Conservation (phyloP, 2,888 invertebrate genomes). For the Stomorhina lunata region DNA sequence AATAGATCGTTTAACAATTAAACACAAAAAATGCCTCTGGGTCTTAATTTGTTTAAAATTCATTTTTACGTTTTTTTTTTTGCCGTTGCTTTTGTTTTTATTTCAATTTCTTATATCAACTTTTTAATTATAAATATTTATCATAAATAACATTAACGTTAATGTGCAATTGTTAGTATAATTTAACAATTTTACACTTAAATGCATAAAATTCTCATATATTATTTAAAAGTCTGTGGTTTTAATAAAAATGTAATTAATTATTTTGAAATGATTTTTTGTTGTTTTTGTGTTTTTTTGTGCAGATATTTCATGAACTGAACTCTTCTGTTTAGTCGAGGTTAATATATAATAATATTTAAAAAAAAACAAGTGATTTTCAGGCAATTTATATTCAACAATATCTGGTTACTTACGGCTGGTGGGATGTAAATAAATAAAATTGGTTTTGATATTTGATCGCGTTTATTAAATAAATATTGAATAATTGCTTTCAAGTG, state of each 20-base stretch:
- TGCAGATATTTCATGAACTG: too few relatives aligned
- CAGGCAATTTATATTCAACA: too few relatives aligned
- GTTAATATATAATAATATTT: too few relatives aligned
- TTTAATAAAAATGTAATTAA: constrained; percentile 61
- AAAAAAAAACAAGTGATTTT: too few relatives aligned
- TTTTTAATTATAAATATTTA: constrained; percentile 2
- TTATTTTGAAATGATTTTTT: constrained; percentile 10
- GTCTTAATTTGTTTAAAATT: constrained; percentile 9
- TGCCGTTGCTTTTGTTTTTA: not conserved
- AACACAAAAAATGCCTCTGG: constrained; percentile 25
- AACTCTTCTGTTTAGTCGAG: not conserved
- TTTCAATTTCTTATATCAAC: not conserved
- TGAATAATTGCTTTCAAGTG: constrained; percentile 1
- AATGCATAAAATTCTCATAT: not conserved
- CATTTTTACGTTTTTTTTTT: not conserved
- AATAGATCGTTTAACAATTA: constrained; percentile 49
- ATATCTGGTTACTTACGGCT: too few relatives aligned
- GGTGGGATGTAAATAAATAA: constrained; percentile 33
- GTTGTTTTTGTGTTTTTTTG: not conserved
- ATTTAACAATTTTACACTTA: too few relatives aligned
- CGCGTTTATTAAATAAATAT: constrained; percentile 18
- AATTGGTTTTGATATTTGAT: constrained; percentile 25
- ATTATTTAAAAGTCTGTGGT: constrained; percentile 42
- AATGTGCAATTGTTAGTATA: constrained; percentile 18
- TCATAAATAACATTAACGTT: not conserved